Evolutionary conservation across 2,888 invertebrate species (phyloP).

Genomic region (Stegophylla sp.): DNA sequence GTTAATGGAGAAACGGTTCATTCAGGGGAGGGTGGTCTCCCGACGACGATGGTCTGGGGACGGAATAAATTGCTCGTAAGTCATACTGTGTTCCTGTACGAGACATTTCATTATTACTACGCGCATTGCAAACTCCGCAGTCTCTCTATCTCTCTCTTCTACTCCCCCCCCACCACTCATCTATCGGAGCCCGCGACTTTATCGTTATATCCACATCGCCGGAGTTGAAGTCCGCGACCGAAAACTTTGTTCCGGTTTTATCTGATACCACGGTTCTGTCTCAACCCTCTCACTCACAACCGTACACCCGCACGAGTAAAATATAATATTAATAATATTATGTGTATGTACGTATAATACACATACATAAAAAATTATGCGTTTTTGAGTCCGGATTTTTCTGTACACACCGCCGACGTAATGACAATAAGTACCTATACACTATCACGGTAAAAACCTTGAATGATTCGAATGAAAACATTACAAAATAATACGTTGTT

Average conservation of each 20-base stretch:
- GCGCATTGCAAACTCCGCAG: background rate
- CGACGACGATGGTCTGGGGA: constrained; percentile 21
- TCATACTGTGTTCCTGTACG: constrained; percentile 55
- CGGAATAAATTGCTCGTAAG: constrained; percentile 58
- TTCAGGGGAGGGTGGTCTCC: background rate
- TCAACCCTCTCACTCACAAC: background rate
- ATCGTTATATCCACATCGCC: constrained; percentile 49
- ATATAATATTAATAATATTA: constrained; percentile 26
- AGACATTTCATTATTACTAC: constrained; percentile 56
- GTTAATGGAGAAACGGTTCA: background rate
- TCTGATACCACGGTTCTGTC: constrained; percentile 13
- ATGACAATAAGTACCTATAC: too few relatives aligned
- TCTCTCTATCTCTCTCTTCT: too few relatives aligned
- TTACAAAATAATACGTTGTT: too few relatives aligned
- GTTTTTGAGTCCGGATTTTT: background rate
- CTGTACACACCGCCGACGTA: too few relatives aligned
- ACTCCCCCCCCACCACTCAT: too few relatives aligned
- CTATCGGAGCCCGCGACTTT: constrained; percentile 22
- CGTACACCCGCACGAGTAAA: background rate
- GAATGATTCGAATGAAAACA: too few relatives aligned
- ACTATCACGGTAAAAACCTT: too few relatives aligned
- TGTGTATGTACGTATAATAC: background rate
- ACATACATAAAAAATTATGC: too few relatives aligned
- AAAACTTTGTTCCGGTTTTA: constrained; percentile 54
- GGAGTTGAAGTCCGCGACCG: constrained; percentile 35